These are phyloP conservation scores for Lumbricus terrestris DNA, from an alignment of 2,888 invertebrate genomes.

Conservation along the genomic window DNA sequence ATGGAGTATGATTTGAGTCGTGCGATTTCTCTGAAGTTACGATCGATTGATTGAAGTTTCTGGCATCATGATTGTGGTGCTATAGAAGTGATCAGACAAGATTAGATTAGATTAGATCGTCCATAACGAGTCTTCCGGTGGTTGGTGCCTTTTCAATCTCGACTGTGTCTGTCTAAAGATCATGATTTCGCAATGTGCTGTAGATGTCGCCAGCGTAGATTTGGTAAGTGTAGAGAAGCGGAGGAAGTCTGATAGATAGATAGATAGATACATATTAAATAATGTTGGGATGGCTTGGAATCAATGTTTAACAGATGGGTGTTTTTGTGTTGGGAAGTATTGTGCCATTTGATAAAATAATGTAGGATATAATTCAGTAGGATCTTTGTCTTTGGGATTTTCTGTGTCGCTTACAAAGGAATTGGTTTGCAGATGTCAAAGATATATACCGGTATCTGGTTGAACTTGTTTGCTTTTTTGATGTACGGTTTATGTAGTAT, in stretches of 20 bases:
- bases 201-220: neutral
- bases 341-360: neutral
- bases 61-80: too few relatives aligned
- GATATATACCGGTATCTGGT: neutral
- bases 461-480: neutral
- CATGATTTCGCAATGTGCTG: neutral
- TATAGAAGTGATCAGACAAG: too few relatives aligned
- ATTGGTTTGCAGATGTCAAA: neutral
- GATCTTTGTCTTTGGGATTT: neutral
- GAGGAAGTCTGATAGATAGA: too few relatives aligned
- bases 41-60: too few relatives aligned
- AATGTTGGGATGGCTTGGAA: neutral
- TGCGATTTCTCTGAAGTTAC: too few relatives aligned
- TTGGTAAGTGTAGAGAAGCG: neutral
- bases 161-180: neutral
- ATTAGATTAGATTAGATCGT: too few relatives aligned
- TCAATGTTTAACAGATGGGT: neutral
- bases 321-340: neutral
- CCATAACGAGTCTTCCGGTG: neutral
- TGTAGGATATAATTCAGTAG: neutral
- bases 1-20: too few relatives aligned
- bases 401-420: neutral
- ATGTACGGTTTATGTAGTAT: neutral
- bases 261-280: too few relatives aligned
- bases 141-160: neutral